Evolutionary conservation across 2,888 invertebrate species (phyloP).

Genomic region (Athrips mouffetella): DNA sequence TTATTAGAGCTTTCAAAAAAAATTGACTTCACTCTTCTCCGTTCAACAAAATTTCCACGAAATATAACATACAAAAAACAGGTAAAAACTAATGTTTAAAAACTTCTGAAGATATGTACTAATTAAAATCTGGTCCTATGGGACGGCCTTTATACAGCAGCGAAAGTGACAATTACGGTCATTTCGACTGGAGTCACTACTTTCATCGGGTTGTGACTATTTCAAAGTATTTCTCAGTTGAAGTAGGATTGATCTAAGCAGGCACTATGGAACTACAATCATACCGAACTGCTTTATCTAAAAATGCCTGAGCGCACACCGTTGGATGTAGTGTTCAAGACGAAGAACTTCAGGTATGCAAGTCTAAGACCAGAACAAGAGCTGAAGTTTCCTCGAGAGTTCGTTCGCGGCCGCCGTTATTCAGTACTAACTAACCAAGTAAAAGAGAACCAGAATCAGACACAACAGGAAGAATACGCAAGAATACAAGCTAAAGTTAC

Average conservation of each 20-base stretch:
- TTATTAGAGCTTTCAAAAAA: too few relatives aligned
- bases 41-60: too few relatives aligned
- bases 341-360: not conserved
- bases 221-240: not conserved
- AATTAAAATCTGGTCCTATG: too few relatives aligned
- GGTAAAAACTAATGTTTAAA: too few relatives aligned
- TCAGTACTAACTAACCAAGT: not conserved
- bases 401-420: not conserved
- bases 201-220: not conserved
- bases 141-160: not conserved
- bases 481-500: not conserved
- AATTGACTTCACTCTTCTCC: too few relatives aligned
- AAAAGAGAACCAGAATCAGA: not conserved
- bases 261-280: not conserved
- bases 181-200: not conserved
- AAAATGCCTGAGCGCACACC: not conserved
- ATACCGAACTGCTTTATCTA: not conserved
- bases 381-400: not conserved
- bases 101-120: too few relatives aligned
- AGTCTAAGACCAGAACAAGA: not conserved
- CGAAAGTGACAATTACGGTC: not conserved
- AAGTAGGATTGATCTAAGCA: not conserved
- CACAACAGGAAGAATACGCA: not conserved
- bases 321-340: not conserved
- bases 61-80: too few relatives aligned